Base-by-base conservation (phyloP, 2,888 invertebrate species). In the Rhagium mordax region DNA sequence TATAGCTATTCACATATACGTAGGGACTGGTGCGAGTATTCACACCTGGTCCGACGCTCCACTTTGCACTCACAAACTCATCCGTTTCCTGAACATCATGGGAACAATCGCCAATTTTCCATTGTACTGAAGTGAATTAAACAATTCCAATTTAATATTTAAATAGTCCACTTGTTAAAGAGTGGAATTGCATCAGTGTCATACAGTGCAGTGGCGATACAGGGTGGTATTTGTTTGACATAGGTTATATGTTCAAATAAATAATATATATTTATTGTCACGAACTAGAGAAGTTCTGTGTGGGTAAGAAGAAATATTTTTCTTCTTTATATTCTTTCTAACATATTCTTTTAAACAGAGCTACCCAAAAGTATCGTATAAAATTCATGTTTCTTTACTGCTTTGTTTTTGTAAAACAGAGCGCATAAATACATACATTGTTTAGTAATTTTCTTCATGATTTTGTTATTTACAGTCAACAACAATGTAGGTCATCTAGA, bases 1-100 rank as follows among this genome's bases (percentile, higher is more conserved):
- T 84, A 84, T 83, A 81, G 82, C 82, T 81, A 84, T 84, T 83
- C 83, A 82, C 83, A 83, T 82, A 64, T 68, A 81, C 79, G 83
- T 81, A 81, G 78, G 83, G 77, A 80, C 81, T 81, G 82, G 82
- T 85, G 85, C 83, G 85, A 85, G 81, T 79, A 80, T 81, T 82
- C 79, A 79, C 85, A 85, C 85, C 85, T 85, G 81, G 73, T 78
- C 77, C 68, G 67, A 66, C 18, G 48, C 68, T 64, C 70, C 65
- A 53, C 62, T 76, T 69, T 64, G 55, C 70, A 70, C 74, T 71
- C 68, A 53, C 67, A 59, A 59, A 59, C 59, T 29, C 15, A 65
- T 72, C 66, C 72, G 60, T 72, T 67, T 62, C 67, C 68, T 49
- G 55, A 62, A 51, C 55, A 47, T 62, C 48, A 72, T 55, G 60